phyloP scores from a whole-genome alignment of 2,113 vertebrate genomes.

The Motacilla alba region DNA sequence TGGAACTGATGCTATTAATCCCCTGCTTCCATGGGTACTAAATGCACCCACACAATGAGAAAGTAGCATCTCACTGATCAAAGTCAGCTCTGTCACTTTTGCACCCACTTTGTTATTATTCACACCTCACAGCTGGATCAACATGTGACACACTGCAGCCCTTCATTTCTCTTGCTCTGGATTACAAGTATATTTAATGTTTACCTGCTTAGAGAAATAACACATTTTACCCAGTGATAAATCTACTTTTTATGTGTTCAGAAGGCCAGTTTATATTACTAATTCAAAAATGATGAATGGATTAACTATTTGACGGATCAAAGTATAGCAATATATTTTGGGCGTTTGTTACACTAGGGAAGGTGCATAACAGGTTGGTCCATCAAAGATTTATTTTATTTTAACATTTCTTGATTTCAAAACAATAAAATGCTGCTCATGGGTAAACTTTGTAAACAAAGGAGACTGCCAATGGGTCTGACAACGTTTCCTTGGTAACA shows the following conservation, averaged over 20 bases:
- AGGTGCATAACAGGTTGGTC: not conserved
- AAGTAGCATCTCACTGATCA: not conserved
- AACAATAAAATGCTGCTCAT: slow-evolving; percentile 29
- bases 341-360: not conserved
- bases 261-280: not conserved
- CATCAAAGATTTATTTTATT: not conserved
- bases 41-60: not conserved
- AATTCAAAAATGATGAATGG: not conserved
- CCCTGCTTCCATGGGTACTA: not conserved
- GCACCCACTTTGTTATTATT: not conserved
- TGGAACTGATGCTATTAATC: not conserved
- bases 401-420: slow-evolving; percentile 10
- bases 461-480: slow-evolving; percentile 39
- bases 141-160: not conserved
- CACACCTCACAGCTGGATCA: not conserved
- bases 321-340: not conserved
- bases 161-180: not conserved
- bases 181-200: not conserved
- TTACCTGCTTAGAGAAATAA: slow-evolving; percentile 28
- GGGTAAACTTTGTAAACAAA: slow-evolving; percentile 51
- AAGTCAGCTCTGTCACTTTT: not conserved
- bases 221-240: not conserved
- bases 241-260: not conserved
- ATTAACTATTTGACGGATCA: not conserved
- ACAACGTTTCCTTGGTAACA: slow-evolving; percentile 64